Percentiles rank a stretch among this genome's conserved stretches.
These are phyloP conservation scores for Acanthochromis polyacanthus DNA, from an alignment of 2,113 vertebrate genomes.

Conservation along the genomic window DNA sequence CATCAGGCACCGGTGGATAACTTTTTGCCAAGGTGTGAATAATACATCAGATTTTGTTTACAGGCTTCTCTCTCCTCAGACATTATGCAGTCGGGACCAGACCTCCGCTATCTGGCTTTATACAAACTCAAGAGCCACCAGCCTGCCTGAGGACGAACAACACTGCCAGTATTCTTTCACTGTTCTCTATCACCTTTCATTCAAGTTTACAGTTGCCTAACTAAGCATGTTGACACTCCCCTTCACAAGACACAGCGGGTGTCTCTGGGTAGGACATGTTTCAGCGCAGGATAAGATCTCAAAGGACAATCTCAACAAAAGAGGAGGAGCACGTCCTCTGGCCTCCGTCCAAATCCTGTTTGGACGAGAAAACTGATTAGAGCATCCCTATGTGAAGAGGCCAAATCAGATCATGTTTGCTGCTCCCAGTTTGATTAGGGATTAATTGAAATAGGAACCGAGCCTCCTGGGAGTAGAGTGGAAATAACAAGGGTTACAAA, in stretches of 20 bases:
- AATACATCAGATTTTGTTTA: constrained; percentile 73
- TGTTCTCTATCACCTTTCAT: constrained; percentile 67
- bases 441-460: constrained; percentile 77
- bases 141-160: constrained; percentile 57
- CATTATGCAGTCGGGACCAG: constrained; percentile 60
- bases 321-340: constrained; percentile 56
- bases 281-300: constrained; percentile 54
- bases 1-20: constrained; percentile 56
- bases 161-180: constrained; percentile 27
- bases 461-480: constrained; percentile 46
- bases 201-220: constrained; percentile 59
- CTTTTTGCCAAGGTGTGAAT: constrained; percentile 68
- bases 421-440: constrained; percentile 75
- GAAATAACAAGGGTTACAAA: constrained; percentile 64
- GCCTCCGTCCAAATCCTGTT: constrained; percentile 66
- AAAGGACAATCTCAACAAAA: constrained; percentile 61
- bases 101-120: constrained; percentile 43
- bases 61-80: constrained; percentile 42
- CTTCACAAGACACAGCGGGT: constrained; percentile 33
- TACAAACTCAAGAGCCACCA: constrained; percentile 42
- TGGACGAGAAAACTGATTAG: constrained; percentile 72
- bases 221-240: constrained; percentile 46
- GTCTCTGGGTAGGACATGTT: constrained; percentile 47
- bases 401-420: constrained; percentile 83
- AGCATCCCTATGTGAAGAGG: constrained; percentile 55